phyloP scores from a whole-genome alignment of 2,113 vertebrate species.

The Tragelaphus imberbis region DNA sequence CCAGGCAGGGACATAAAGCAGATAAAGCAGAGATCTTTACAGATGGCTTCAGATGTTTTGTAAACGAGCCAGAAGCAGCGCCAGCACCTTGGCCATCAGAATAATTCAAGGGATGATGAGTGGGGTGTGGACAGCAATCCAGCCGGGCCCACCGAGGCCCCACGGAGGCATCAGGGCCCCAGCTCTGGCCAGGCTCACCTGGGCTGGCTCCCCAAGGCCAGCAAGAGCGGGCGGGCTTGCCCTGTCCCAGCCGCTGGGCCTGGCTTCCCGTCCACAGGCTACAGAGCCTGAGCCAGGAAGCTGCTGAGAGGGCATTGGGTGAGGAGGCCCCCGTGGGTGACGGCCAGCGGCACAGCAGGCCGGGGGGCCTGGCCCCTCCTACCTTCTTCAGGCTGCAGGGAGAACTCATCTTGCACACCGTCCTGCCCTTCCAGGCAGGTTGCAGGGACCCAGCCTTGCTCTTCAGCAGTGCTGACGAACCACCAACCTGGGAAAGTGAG shows the following conservation, averaged over 20 bases:
- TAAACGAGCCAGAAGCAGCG: neutral
- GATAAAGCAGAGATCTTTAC: neutral
- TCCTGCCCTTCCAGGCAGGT: constrained; percentile 97
- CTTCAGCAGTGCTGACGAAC: constrained; percentile 95
- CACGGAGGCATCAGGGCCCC: neutral
- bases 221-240: rapidly evolving
- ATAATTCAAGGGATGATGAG: neutral
- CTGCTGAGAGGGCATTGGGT: no score
- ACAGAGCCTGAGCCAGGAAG: neutral
- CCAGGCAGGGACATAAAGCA: neutral
- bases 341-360: rapidly evolving
- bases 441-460: constrained; percentile 98
- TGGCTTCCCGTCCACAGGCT: neutral
- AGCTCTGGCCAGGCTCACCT: neutral
- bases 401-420: constrained; percentile 92
- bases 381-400: constrained; percentile 94
- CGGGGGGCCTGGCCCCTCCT: neutral
- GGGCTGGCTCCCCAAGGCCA: neutral
- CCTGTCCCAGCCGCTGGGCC: neutral
- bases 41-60: neutral
- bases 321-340: rapidly evolving
- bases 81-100: neutral
- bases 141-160: neutral
- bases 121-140: neutral
- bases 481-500: constrained; percentile 89